These are phyloP conservation scores for Cancer borealis DNA, from an alignment of 2,888 invertebrate genomes.

Conservation along the genomic window DNA sequence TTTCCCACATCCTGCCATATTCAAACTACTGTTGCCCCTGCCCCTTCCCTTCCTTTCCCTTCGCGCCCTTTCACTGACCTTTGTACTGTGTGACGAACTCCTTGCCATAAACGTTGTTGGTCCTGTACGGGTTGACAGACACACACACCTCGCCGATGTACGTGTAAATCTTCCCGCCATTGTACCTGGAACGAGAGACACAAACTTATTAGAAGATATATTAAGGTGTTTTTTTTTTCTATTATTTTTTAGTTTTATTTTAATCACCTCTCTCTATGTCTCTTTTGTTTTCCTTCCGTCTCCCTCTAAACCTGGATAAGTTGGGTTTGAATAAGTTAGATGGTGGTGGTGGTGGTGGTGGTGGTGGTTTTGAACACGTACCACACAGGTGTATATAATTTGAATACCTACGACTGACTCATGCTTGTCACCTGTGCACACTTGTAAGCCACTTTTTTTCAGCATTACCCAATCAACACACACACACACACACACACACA, in stretches of 20 bases:
- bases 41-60: not conserved
- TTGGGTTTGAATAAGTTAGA: not conserved
- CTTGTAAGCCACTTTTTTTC: not conserved
- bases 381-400: not conserved
- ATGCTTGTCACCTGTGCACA: not conserved
- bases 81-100: conserved; percentile 93
- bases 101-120: conserved; percentile 93
- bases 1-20: not conserved
- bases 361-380: not conserved
- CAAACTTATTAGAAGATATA: not conserved
- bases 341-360: not conserved
- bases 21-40: not conserved
- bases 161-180: conserved; percentile 95
- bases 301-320: not conserved
- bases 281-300: not conserved
- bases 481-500: conserved; percentile 52
- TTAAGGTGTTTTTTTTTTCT: not conserved
- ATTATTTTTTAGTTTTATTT: not conserved
- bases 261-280: not conserved
- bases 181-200: conserved; percentile 84
- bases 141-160: conserved; percentile 99
- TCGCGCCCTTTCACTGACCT: conserved; percentile 81
- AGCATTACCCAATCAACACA: not conserved
- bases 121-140: conserved; percentile 97
- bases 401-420: conserved; percentile 16